Conservation (phyloP, 2,797 vertebrate genomes). For the Pangasius sanitwongsei region DNA sequence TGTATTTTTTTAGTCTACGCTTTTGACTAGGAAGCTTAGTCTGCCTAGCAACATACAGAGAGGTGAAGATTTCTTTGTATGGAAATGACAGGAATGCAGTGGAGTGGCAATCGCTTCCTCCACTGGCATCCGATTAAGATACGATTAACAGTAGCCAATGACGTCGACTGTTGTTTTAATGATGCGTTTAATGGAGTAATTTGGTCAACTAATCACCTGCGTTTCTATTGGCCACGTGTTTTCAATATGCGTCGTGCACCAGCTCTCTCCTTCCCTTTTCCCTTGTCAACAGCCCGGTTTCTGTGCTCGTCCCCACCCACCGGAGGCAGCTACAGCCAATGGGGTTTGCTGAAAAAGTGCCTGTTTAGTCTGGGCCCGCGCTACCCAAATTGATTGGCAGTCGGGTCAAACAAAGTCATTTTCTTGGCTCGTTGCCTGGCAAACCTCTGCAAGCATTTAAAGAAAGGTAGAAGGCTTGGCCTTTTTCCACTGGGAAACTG, state of each 20-base stretch:
- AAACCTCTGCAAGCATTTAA: conserved; percentile 86
- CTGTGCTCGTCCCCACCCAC: conserved; percentile 73
- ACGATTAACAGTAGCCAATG: not conserved
- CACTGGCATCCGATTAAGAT: conserved; percentile 18
- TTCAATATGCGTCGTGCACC: conserved; percentile 40
- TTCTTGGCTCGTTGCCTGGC: conserved; percentile 84
- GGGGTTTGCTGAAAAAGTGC: conserved; percentile 80
- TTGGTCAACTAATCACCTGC: conserved; percentile 15
- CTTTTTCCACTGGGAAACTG: conserved; percentile 56
- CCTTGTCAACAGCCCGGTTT: conserved; percentile 76
- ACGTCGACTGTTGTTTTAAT: conserved; percentile 40
- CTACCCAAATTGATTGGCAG: conserved; percentile 93
- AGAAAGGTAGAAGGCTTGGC: conserved; percentile 72
- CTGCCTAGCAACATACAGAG: conserved; percentile 52
- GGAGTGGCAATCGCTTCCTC: not conserved
- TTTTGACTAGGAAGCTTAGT: conserved; percentile 9
- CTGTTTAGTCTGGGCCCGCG: conserved; percentile 93
- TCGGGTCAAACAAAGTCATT: conserved; percentile 94
- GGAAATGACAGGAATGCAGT: not conserved
- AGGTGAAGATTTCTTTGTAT: conserved; percentile 28
- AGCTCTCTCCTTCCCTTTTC: conserved; percentile 63
- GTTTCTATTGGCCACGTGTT: conserved; percentile 45
- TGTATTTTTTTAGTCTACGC: not conserved
- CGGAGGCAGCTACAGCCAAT: conserved; percentile 90
- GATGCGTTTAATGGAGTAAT: conserved; percentile 25